A percentile compares a stretch with the other conserved stretches of the same genome.
Conservation (phyloP, 1,140 invertebrate species). For the Phocides pigmalion region DNA sequence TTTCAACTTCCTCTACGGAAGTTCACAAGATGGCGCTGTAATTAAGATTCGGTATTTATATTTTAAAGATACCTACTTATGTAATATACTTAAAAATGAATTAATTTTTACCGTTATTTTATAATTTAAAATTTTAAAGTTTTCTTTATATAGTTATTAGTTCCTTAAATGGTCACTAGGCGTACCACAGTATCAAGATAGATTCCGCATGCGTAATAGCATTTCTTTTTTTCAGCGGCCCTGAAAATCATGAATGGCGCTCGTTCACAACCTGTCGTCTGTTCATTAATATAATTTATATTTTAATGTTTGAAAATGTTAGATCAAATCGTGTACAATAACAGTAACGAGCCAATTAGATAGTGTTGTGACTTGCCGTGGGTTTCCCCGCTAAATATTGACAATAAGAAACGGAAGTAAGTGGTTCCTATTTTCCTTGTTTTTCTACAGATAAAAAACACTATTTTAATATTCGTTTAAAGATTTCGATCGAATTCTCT, state of each 20-base stretch:
- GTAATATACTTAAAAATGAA: no score
- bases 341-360: conserved; percentile 70
- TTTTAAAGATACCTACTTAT: no score
- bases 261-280: conserved; percentile 65
- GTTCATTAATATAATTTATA: conserved; percentile 66
- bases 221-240: conserved; percentile 63
- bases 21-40: no score
- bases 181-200: conserved; percentile 38
- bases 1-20: no score
- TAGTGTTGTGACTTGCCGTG: conserved; percentile 64
- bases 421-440: conserved; percentile 39
- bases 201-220: conserved; percentile 69
- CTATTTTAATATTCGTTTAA: not conserved
- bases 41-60: no score
- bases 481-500: not conserved
- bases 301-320: conserved; percentile 76
- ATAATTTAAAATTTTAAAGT: not conserved
- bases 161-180: conserved; percentile 43
- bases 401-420: conserved; percentile 70
- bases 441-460: conserved; percentile 7
- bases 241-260: conserved; percentile 76
- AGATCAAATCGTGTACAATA: conserved; percentile 59
- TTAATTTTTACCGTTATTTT: no score
- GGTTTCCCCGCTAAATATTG: conserved; percentile 58
- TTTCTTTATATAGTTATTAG: not conserved